Evolutionary conservation across 2,888 invertebrate genomes (phyloP).

Genomic region (Silvanus unidentatus): DNA sequence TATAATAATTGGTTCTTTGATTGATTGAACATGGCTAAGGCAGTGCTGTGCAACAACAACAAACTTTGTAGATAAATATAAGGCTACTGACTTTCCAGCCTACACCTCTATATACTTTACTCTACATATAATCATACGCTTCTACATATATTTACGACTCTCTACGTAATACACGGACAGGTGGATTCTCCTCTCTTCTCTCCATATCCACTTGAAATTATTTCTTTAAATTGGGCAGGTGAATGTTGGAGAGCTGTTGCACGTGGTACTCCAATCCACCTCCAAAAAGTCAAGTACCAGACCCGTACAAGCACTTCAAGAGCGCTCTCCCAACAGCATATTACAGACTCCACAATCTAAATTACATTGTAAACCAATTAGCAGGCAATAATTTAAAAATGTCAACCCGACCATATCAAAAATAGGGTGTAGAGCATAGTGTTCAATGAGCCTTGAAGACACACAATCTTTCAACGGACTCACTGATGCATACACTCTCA

Average conservation of each 20-base stretch:
- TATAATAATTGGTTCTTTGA: conserved; percentile 32
- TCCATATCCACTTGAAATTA: too few relatives aligned
- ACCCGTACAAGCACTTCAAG: too few relatives aligned
- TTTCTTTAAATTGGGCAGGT: neutral
- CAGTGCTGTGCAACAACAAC: conserved; percentile 9
- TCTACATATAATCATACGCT: neutral
- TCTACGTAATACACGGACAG: neutral
- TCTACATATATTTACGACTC: too few relatives aligned
- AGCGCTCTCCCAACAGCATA: too few relatives aligned
- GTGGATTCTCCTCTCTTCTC: neutral
- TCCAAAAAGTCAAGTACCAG: too few relatives aligned
- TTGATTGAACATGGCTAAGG: conserved; percentile 27
- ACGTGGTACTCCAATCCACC: too few relatives aligned
- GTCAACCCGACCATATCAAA: neutral
- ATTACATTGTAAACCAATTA: too few relatives aligned
- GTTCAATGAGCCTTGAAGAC: conserved; percentile 18
- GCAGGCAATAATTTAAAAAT: conserved; percentile 1
- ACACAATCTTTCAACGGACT: conserved; percentile 13
- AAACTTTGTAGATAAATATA: neutral
- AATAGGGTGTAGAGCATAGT: neutral
- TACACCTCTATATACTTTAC: conserved; percentile 1
- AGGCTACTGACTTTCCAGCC: conserved; percentile 3
- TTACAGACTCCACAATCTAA: too few relatives aligned
- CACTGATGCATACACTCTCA: conserved; percentile 15
- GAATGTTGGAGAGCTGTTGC: neutral